Base-by-base conservation (phyloP, 2,888 invertebrate species). In the Lasius platythorax region DNA sequence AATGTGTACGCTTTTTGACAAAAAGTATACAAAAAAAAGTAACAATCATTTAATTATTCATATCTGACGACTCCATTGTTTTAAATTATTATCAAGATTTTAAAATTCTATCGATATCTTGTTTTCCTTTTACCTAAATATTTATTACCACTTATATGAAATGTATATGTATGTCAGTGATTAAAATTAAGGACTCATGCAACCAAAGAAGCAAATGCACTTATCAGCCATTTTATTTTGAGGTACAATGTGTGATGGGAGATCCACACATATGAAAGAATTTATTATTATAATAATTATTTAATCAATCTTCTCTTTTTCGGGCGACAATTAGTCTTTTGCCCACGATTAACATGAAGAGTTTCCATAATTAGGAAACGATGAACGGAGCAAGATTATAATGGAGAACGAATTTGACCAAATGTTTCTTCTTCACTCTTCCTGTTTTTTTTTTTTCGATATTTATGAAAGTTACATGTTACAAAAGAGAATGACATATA, bases 131-230 rank as follows among this genome's bases (percentile, higher is more conserved):
- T 79, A 43, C 56, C 79, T 89, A 91, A 89, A 83, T 91, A 91
- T 91, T 91, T 91, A 91, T 91, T 91, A 87, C 68, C 81, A 87
- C 75, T 53, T 87, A 81, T 89, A 85, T 63, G 82, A 88, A 84
- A 82, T 83, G 85, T 90, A 67, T 85, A 85, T 88, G 84, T 88
- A 84, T 88, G 87, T 89, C 86, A 90, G 85, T 91, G 87, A 89
- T 90, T 90, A 81, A 89, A 88, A 90, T 85, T 91, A 91, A 91
- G 91, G 88, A 86, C 85, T 87, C 64, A 73, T 86, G 64, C 86
- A 91, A 91, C 91, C 91, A 91, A 91, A 91, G 91, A 91, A 87
- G 85, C 68, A 84, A 84, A 87, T 87, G 88, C 87, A 89, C 85
- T 85, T 81, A 79, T 85, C 84, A 82, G 83, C 73, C 83, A 81